phyloP scores from a whole-genome alignment of 1,140 invertebrate species.

The Gerris buenoi region DNA sequence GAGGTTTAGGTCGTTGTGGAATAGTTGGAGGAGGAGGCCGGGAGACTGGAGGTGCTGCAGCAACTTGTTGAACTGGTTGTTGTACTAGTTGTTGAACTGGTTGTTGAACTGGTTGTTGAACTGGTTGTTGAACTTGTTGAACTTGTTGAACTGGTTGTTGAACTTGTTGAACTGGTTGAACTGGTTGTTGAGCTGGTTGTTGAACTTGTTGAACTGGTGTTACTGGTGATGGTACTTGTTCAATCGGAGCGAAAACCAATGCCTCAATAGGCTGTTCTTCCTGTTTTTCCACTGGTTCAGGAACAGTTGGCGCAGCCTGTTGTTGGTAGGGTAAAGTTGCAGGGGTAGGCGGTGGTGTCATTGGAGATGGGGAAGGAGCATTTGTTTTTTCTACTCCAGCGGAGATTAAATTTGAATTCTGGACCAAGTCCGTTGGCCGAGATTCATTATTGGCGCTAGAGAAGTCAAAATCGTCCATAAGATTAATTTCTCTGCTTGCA shows the following conservation, averaged over 20 bases:
- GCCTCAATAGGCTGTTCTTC: not conserved
- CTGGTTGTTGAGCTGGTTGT: not conserved
- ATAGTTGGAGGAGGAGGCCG: constrained; percentile 25
- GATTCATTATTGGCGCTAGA: too few relatives aligned
- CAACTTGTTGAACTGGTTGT: not conserved
- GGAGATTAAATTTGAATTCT: not conserved
- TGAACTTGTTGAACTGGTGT: not conserved
- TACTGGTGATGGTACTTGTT: constrained; percentile 10
- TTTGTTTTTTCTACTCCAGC: not conserved
- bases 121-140: not conserved
- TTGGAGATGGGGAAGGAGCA: not conserved
- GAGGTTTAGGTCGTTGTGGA: constrained; percentile 22
- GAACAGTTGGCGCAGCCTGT: constrained; percentile 15
- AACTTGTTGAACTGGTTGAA: not conserved
- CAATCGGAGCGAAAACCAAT: constrained; percentile 13
- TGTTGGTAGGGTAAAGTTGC: constrained; percentile 17
- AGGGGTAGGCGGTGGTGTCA: constrained; percentile 12
- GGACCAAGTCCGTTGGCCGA: not conserved
- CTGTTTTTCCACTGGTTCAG: constrained; percentile 10
- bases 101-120: constrained; percentile 1
- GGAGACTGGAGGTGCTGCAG: constrained; percentile 2
- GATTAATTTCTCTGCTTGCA: constrained; percentile 16
- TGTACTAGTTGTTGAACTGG: not conserved
- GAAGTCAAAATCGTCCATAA: constrained; percentile 24
- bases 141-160: not conserved